These are phyloP conservation scores for Ceraclea dissimilis DNA, from an alignment of 2,888 invertebrate species.

Conservation along the genomic window DNA sequence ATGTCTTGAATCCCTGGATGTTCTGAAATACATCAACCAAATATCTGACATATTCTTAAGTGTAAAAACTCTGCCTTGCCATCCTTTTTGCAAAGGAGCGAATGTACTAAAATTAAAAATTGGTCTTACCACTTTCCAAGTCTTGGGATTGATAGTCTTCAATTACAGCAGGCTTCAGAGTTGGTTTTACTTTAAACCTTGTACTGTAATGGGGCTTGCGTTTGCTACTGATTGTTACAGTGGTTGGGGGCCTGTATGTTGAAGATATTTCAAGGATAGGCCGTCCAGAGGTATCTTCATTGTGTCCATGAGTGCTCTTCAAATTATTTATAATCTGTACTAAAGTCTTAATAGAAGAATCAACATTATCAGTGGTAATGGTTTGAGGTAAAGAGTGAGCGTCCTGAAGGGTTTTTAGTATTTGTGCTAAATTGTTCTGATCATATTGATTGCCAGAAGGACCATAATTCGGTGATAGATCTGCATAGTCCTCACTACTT, in stretches of 20 bases:
- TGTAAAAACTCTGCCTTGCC: no score
- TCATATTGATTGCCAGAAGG: conserved; percentile 19
- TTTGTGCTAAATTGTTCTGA: conserved; percentile 39
- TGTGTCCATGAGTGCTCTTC: conserved; percentile 31
- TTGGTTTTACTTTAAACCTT: conserved; percentile 1
- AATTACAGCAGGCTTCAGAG: conserved; percentile 11
- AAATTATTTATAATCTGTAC: conserved; percentile 63
- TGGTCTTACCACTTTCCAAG: conserved; percentile 19
- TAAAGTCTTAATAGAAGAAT: conserved; percentile 69
- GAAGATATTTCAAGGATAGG: conserved; percentile 2
- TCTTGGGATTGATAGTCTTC: conserved; percentile 24
- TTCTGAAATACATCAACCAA: conserved; percentile 11
- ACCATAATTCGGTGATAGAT: conserved; percentile 20
- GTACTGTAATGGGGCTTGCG: conserved; percentile 4
- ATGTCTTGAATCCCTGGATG: conserved; percentile 26
- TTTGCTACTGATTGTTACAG: not conserved
- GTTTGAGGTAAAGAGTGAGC: conserved; percentile 70
- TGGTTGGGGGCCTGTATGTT: not conserved
- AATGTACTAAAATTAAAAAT: no score
- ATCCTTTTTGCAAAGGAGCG: no score
- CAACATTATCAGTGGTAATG: conserved; percentile 68
- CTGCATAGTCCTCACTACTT: conserved; percentile 25
- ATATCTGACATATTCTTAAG: not conserved
- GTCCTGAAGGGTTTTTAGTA: conserved; percentile 64
- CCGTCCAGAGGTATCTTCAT: conserved; percentile 23